A percentile compares a stretch with the other conserved stretches of the same genome.
Evolutionary conservation across 1,140 invertebrate genomes (phyloP).

Genomic region (Agrilus planipennis): DNA sequence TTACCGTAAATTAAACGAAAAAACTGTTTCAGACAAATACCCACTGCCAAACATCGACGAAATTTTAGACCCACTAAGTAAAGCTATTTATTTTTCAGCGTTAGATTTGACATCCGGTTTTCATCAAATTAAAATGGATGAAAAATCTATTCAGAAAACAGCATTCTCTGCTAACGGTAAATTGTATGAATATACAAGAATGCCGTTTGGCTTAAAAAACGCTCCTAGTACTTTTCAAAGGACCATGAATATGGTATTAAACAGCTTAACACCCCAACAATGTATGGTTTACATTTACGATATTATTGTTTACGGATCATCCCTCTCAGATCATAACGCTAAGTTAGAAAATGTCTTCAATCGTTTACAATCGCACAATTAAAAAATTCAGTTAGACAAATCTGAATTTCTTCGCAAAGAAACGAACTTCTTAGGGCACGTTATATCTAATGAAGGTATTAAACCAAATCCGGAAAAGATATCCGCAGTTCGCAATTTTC

Average conservation of each 20-base stretch:
- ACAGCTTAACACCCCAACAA: neutral
- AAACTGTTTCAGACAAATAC: no score
- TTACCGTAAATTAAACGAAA: no score
- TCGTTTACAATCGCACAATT: neutral
- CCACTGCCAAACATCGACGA: no score
- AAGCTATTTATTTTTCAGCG: no score
- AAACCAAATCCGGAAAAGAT: constrained; percentile 10
- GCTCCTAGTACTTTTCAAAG: neutral
- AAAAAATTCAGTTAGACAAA: constrained; percentile 9
- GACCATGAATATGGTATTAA: neutral
- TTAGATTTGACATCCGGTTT: no score
- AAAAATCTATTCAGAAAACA: constrained; percentile 3
- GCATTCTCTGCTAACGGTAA: constrained; percentile 1
- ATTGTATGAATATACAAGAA: neutral
- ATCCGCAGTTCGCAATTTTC: constrained; percentile 7
- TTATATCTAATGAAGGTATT: constrained; percentile 10
- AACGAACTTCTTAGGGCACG: constrained; percentile 12
- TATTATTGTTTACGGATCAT: neutral
- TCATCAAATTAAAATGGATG: constrained; percentile 3
- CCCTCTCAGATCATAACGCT: neutral
- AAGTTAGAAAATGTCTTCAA: neutral
- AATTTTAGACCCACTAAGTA: no score
- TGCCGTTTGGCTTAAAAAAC: neutral
- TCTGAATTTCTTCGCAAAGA: constrained; percentile 2
- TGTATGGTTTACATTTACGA: constrained; percentile 3